These are phyloP conservation scores for Cosmorhoe ocellata DNA, from an alignment of 2,888 invertebrate genomes.

Conservation along the genomic window DNA sequence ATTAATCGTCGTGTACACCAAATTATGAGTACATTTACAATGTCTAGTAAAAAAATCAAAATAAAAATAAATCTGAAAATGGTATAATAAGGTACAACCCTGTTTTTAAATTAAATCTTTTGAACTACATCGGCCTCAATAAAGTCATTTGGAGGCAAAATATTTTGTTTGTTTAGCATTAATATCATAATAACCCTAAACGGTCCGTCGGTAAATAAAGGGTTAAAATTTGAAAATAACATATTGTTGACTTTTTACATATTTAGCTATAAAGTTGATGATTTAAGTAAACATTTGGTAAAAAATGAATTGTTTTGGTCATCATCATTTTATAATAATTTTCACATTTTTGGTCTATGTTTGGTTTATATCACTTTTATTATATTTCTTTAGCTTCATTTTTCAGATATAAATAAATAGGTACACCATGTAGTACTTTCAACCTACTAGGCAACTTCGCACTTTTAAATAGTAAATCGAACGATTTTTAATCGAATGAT, in stretches of 20 bases:
- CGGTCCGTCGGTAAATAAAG: conserved; percentile 72
- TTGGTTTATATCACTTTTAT: too few species aligned
- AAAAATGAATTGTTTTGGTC: conserved; percentile 24
- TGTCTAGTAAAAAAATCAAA: too few species aligned
- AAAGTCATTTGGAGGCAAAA: conserved; percentile 70
- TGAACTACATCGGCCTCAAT: conserved; percentile 45
- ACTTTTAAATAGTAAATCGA: too few species aligned
- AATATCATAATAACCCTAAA: conserved; percentile 77
- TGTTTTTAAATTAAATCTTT: conserved; percentile 37
- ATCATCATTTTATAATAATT: conserved; percentile 17
- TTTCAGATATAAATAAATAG: too few species aligned
- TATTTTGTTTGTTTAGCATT: conserved; percentile 78
- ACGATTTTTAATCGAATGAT: too few species aligned
- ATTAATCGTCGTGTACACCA: too few species aligned
- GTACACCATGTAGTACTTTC: too few species aligned
- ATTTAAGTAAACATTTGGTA: conserved; percentile 48
- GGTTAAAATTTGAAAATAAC: conserved; percentile 66
- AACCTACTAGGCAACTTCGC: too few species aligned
- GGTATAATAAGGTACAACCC: not conserved
- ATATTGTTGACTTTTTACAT: conserved; percentile 56
- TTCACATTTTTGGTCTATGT: too few species aligned
- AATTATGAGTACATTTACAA: too few species aligned
- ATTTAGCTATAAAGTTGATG: conserved; percentile 55
- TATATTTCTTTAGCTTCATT: too few species aligned
- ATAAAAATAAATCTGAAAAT: too few species aligned